Evolutionary conservation across 1,140 invertebrate genomes (phyloP), one percentile per base, ranked within the genome.

Genomic region (Linepithema humile): DNA sequence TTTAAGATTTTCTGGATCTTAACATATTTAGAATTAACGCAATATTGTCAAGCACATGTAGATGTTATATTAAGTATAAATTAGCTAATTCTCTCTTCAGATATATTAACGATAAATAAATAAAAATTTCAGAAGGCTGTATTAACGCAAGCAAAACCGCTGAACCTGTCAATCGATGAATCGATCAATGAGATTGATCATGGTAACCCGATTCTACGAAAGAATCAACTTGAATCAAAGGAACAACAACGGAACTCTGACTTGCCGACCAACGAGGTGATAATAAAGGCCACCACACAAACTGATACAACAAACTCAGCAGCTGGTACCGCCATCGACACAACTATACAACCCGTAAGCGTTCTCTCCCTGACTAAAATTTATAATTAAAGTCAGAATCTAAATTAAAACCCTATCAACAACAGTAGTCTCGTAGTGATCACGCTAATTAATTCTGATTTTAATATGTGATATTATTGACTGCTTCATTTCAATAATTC

Each of bases 131-230:
- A 20, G 10, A 29, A 80, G 75, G 23, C 4, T 67, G 60, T 23
- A 74, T 48, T 38, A 73, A 17, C 17, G 5, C 69, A 59, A 9
- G 48, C 74, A 3, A 84, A 84, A 7, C 62, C 86, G 2, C 0
- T 57, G 10, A 43, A 73, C 3, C 1, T 0, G 20, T 20, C 53
- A 40, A 20, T 45, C 5, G 40, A 86, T 1, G 20, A 73, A 29
- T 78, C 78, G 29, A 20, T 45, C 9, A 90, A 89, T 48, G 64
- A 90, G n/a, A 78, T 90, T 60, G 83, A 91, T 32, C 20, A 82
- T 15, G 73, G 43, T 32, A 77, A 67, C 5, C 10, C 29, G 7
- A 64, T 9, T 17, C 12, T 29, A 15, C 40, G 10, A 53, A 77
- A 17, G 48, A 67, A 48, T 35, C 20, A 7, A 1, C 20, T 35